Evolutionary conservation across 2,797 vertebrate species (phyloP), one percentile per base, ranked within the genome.

Genomic region (Chaetodon trifasciatus): DNA sequence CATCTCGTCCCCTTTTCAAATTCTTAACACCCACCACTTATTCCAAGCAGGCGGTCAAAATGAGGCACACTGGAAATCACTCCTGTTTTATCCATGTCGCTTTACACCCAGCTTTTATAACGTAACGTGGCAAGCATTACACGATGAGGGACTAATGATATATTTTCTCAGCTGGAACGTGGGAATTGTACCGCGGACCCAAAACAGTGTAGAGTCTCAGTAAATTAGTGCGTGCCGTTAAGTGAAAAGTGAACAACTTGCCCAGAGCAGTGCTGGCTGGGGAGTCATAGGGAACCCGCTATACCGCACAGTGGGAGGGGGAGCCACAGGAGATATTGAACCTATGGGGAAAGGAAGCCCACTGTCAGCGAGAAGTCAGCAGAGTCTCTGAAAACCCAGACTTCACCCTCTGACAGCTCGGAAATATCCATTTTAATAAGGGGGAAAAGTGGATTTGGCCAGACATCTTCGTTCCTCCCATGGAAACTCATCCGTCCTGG

Each of bases 81-180:
- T 91, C 81, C 86, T 87, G 89, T 93, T 95, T 92, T 89, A 88
- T 92, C 89, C 90, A 91, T 89, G 91, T 88, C 86, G 83, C 89
- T 93, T 95, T 92, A 94, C 92, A 92, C 94, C 89, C 88, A 87
- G 89, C 89, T 94, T 94, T 94, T 93, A 94, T 95, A 95, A 94
- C 90, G 88, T 93, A 96, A 95, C 91, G 91, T 95, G 95, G 94
- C 95, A 96, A 93, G 89, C 93, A 94, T 96, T 94, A 95, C 93
- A 94, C 88, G 82, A 92, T 88, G 86, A 94, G 92, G 89, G 90
- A 91, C 93, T 94, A 96, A 95, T 95, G 90, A 95, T 96, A 95
- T 96, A 96, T 96, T 96, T 96, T 95, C 93, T 95, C 94, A 96
- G 95, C 95, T 96, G 95, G 90, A 94, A 90, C 86, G 83, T 90